Conservation (phyloP, 2,888 invertebrate genomes). For the Alloplasta piceator region DNA sequence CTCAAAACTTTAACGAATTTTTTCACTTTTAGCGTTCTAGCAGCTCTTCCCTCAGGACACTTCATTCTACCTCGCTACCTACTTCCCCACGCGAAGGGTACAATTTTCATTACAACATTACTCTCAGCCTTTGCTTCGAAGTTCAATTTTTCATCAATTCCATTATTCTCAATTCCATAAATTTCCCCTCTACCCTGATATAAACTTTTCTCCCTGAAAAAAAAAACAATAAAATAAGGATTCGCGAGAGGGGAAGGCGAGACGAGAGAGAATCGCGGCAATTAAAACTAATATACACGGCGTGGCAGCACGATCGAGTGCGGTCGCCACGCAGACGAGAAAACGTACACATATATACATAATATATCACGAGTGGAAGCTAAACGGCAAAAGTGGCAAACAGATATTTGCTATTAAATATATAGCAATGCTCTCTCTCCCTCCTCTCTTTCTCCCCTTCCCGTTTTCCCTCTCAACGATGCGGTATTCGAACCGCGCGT, state of each 20-base stretch:
- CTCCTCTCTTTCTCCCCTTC: background rate
- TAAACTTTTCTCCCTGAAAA: too few relatives aligned
- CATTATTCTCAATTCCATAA: too few relatives aligned
- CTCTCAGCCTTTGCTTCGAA: too few relatives aligned
- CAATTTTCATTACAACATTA: too few relatives aligned
- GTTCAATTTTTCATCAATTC: too few relatives aligned
- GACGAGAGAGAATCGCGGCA: background rate
- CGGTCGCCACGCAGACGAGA: background rate
- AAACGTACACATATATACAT: background rate
- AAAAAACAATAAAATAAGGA: too few relatives aligned
- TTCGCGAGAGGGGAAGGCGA: background rate
- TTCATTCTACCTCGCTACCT: too few relatives aligned
- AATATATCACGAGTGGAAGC: background rate
- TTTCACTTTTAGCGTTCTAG: too few relatives aligned
- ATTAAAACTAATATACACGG: background rate
- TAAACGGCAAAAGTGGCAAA: background rate
- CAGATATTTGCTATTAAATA: conserved; percentile 10
- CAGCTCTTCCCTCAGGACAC: too few relatives aligned
- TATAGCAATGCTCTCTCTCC: background rate
- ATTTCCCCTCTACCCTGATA: too few relatives aligned
- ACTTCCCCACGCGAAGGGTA: too few relatives aligned
- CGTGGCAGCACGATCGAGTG: background rate
- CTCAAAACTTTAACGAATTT: too few relatives aligned
- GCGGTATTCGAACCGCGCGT: conserved; percentile 20
- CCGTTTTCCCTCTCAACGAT: background rate